These are phyloP conservation scores for Gobio gobio DNA, from an alignment of 2,113 vertebrate genomes.

Conservation along the genomic window DNA sequence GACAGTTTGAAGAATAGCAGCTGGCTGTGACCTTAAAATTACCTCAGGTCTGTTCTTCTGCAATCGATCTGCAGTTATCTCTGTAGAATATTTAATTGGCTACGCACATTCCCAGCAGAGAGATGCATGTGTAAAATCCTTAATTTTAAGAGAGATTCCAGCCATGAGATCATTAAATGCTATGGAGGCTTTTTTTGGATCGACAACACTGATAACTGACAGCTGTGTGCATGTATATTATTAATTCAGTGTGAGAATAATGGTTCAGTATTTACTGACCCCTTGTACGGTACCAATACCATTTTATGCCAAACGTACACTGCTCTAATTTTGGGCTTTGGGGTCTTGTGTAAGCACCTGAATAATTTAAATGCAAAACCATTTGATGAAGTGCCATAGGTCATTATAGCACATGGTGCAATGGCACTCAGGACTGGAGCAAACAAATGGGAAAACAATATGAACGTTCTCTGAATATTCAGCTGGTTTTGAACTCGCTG, in stretches of 20 bases:
- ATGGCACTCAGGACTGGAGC: conserved; percentile 22
- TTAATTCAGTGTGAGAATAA: conserved; percentile 24
- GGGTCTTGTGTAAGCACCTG: conserved; percentile 8
- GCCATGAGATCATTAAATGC: conserved; percentile 49
- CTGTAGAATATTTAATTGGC: conserved; percentile 56
- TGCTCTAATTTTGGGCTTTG: conserved; percentile 24
- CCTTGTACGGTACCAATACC: conserved; percentile 24
- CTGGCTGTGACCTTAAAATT: conserved; percentile 59
- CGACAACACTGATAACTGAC: conserved; percentile 24
- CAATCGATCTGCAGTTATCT: conserved; percentile 57
- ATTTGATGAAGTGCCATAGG: conserved; percentile 30
- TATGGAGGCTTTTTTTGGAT: conserved; percentile 30
- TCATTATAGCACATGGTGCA: conserved; percentile 20
- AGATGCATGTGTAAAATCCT: conserved; percentile 20
- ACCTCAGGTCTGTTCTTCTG: conserved; percentile 50
- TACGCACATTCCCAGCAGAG: conserved; percentile 36
- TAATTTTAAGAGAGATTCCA: conserved; percentile 36
- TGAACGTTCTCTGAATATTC: conserved; percentile 7
- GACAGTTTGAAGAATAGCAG: conserved; percentile 61
- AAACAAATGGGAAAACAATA: conserved; percentile 13
- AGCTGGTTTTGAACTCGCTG: background rate
- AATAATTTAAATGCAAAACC: conserved; percentile 31
- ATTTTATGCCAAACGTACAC: conserved; percentile 34
- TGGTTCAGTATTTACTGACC: conserved; percentile 26
- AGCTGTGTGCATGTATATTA: conserved; percentile 29